Percentiles rank a stretch among this genome's conserved stretches.
These are phyloP conservation scores for Stenchaetothrips biformis DNA, from an alignment of 2,888 invertebrate species.

Conservation along the genomic window DNA sequence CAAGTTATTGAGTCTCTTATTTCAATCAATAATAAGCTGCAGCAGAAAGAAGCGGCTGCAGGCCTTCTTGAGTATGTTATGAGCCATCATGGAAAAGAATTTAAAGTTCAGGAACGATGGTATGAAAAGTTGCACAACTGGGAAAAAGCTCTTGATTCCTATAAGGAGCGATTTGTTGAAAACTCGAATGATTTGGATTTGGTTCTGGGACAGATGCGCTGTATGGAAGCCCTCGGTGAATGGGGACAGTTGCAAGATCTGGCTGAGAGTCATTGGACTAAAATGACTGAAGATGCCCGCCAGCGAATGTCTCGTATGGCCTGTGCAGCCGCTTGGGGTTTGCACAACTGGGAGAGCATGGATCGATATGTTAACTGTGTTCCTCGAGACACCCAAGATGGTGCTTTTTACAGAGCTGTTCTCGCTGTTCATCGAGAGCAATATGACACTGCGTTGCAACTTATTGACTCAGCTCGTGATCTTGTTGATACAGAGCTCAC, in stretches of 20 bases:
- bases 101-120: constrained; percentile 81
- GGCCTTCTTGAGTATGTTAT: constrained; percentile 78
- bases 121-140: constrained; percentile 98
- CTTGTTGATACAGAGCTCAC: constrained; percentile 93
- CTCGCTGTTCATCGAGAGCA: constrained; percentile 79
- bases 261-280: constrained; percentile 73
- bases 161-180: constrained; percentile 66
- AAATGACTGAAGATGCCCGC: constrained; percentile 56
- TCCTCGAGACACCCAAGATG: constrained; percentile 90
- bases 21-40: constrained; percentile 95
- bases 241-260: constrained; percentile 84
- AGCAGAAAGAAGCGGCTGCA: constrained; percentile 96
- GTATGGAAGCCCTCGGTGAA: constrained; percentile 92
- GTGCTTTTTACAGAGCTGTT: constrained; percentile 92
- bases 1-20: constrained; percentile 91
- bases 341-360: constrained; percentile 92
- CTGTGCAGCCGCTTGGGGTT: constrained; percentile 92
- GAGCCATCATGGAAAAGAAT: constrained; percentile 61
- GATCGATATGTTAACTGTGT: constrained; percentile 83
- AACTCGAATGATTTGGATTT: constrained; percentile 70
- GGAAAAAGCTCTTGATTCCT: constrained; percentile 90
- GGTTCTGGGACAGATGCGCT: constrained; percentile 81
- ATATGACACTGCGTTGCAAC: constrained; percentile 53
- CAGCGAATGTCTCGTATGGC: constrained; percentile 82
- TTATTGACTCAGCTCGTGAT: constrained; percentile 89